These are phyloP conservation scores for Pseudomyrmex pallidus DNA, from an alignment of 1,140 invertebrate species.

Conservation along the genomic window DNA sequence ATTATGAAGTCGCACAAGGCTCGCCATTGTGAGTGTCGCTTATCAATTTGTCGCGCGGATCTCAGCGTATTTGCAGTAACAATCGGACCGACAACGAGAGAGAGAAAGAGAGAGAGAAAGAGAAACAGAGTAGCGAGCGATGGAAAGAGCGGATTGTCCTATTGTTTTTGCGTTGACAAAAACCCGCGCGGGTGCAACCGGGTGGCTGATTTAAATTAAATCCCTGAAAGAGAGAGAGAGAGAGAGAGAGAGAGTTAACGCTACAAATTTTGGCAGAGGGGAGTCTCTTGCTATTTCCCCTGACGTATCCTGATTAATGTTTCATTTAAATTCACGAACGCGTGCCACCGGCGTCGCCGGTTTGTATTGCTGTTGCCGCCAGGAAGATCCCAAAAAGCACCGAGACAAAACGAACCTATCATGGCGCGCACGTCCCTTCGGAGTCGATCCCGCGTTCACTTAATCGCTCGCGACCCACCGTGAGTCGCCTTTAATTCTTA, in stretches of 20 bases:
- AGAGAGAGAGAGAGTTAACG: conserved; percentile 17
- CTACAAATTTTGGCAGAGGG: conserved; percentile 43
- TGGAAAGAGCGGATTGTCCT: conserved; percentile 45
- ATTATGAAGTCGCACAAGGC: background rate
- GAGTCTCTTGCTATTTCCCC: conserved; percentile 64
- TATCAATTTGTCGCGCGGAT: conserved; percentile 53
- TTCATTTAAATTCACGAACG: conserved; percentile 67
- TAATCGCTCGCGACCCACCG: conserved; percentile 41
- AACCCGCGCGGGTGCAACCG: conserved; percentile 16
- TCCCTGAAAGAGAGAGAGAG: conserved; percentile 49
- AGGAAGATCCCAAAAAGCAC: conserved; percentile 1
- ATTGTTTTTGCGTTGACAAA: conserved; percentile 64
- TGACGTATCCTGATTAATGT: conserved; percentile 66
- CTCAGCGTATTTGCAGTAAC: conserved; percentile 51
- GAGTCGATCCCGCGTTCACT: conserved; percentile 7
- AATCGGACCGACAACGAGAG: conserved; percentile 26
- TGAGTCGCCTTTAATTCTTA: conserved; percentile 52
- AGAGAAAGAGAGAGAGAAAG: background rate
- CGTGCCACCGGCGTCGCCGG: conserved; percentile 26
- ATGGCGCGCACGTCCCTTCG: conserved; percentile 22
- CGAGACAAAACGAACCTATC: conserved; percentile 32
- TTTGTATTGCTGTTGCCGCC: conserved; percentile 9
- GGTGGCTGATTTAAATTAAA: conserved; percentile 66
- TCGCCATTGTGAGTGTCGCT: conserved; percentile 23
- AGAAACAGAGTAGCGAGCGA: background rate